Evolutionary conservation across 2,888 invertebrate genomes (phyloP), one percentile per base, ranked within the genome.

Genomic region (Thecocarcelia acutangulata): DNA sequence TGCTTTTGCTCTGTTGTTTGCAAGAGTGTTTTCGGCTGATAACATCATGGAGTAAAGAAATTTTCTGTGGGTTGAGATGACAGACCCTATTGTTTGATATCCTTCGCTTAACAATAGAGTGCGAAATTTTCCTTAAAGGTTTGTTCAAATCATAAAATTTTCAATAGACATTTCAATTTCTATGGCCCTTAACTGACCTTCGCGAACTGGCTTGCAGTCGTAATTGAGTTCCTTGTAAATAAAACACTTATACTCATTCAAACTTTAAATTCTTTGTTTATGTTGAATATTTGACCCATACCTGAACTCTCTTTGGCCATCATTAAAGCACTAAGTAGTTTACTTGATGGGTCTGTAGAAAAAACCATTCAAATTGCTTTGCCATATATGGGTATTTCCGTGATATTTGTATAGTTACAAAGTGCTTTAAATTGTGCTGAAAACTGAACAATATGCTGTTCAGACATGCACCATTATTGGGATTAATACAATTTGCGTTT

Each of bases 251-350:
- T 37, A 33, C 59, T 46, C 17, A 6, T 72, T 21, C 1, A 52
- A 37, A 48, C 37, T 37, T 12, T 9, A 64, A 28, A 54, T 63
- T 33, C 24, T 40, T 46, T 17, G 17, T 17, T 48, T 37, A 2
- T 56, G 54, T 37, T 61, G 12, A 54, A 15, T 17, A 56, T 56
- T 46, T 56, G 12, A 11, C 17, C 42, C 40, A 56, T 28, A 24
- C 42, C 24, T 17, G 3, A 6, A n/a, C 2, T 1, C n/a, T n/a
- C n/a, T 48, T 83, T 64, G 15, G 84, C 86, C 80, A 87, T 88
- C 88, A 88, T 88, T 3, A 3, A 33, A 8, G 88, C 85, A 86
- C 68, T 70, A 86, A 85, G 87, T 88, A 87, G 88, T 87, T 89
- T 87, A 88, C 86, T 86, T n/a, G n/a, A n/a, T 86, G 74, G 74